A percentile compares a stretch with the other conserved stretches of the same genome.
Conservation (phyloP, 2,888 invertebrate species). For the Branchinecta sandiegonensis region DNA sequence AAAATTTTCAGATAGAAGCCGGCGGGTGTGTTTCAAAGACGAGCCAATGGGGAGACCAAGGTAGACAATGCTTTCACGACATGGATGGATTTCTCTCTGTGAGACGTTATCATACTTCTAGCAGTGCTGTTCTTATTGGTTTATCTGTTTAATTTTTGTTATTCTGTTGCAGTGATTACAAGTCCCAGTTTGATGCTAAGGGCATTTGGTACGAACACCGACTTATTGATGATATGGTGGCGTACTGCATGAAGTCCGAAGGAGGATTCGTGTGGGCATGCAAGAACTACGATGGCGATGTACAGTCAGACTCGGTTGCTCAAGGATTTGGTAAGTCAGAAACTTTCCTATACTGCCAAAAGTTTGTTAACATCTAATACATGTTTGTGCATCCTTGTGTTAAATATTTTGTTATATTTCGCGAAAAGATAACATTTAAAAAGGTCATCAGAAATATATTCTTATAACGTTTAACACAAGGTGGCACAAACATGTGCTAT, state of each 20-base stretch:
- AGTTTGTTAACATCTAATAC: too few species aligned
- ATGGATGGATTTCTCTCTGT: too few species aligned
- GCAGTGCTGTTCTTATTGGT: background rate
- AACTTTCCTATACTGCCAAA: background rate
- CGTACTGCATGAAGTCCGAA: conserved; percentile 91
- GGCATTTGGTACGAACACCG: conserved; percentile 97
- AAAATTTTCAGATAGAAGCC: too few species aligned
- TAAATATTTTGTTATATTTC: background rate
- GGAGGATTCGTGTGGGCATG: conserved; percentile 99
- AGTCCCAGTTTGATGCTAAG: conserved; percentile 60
- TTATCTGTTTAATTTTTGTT: conserved; percentile 20
- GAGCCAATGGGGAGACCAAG: too few species aligned
- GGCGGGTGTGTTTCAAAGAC: too few species aligned
- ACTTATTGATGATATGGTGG: conserved; percentile 98
- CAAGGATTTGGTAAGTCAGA: conserved; percentile 57
- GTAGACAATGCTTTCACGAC: too few species aligned
- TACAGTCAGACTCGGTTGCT: conserved; percentile 94
- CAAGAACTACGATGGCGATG: conserved; percentile 98
- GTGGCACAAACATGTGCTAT: too few species aligned
- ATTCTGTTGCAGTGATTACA: conserved; percentile 50
- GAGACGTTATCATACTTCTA: too few species aligned
- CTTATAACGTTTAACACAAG: too few species aligned
- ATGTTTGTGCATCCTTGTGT: background rate
- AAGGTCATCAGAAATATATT: too few species aligned
- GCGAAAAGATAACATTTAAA: too few species aligned